These are phyloP conservation scores for Mus spretus DNA, from an alignment of 2,797 vertebrate species.

Conservation along the genomic window DNA sequence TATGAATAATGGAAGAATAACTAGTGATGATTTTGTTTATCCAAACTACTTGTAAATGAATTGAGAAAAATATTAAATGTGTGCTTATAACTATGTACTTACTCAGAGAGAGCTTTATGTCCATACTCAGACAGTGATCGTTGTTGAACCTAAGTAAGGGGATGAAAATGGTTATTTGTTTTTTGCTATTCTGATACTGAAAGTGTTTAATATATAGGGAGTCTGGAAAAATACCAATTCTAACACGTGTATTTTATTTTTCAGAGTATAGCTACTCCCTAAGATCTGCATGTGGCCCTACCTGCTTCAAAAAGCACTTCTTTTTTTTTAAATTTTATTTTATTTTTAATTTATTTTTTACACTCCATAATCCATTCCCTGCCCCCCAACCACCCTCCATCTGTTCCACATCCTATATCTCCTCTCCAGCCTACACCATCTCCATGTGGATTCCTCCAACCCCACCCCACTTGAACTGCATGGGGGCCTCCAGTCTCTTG, in stretches of 20 bases:
- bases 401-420: no score
- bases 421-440: no score
- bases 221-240: background rate
- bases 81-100: background rate
- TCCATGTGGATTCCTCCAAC: no score
- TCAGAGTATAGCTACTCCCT: background rate
- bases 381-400: no score
- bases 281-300: background rate
- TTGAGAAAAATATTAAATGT: background rate
- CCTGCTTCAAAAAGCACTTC: background rate
- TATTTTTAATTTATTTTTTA: no score
- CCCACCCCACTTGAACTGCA: no score
- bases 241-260: background rate
- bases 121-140: background rate
- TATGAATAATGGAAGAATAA: background rate
- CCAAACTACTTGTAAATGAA: constrained; percentile 11
- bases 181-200: background rate
- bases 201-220: background rate
- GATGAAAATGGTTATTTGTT: background rate
- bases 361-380: no score
- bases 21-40: background rate
- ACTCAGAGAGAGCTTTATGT: background rate
- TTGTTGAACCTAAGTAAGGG: background rate
- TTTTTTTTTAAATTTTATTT: background rate
- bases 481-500: no score